Evolutionary conservation across 2,113 vertebrate genomes (phyloP), one percentile per base, ranked within the genome.

Genomic region (Melanostigma gelatinosum): DNA sequence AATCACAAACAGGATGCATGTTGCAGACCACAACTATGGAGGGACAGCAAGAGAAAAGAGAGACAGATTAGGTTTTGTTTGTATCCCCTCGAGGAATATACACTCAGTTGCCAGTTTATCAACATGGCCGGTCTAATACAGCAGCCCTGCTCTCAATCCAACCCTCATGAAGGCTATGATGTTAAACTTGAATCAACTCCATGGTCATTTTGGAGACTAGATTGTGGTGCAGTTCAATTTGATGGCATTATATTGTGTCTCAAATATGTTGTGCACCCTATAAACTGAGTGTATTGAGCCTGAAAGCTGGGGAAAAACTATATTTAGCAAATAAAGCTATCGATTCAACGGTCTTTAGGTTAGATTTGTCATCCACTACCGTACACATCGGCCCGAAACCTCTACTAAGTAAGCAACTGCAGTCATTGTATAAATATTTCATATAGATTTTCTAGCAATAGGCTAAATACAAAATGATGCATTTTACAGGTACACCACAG

Each of bases 391-490:
- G 10, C 32, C 10, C 11, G 9, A 66, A 67, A 50, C 22, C 2
- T 29, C 24, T 8, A 38, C 58, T 60, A 27, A 44, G 72, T 16
- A 54, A 46, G 36, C 1, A 22, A 24, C 32, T 50, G 27, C 48
- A 82, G 40, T n/a, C 11, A 22, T 42, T 48, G 55, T 32, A 10
- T 68, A 74, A 52, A 78, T 78, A 64, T 55, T 44, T 60, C 4
- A 34, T 20, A 54, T 7, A 29, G 52, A 61, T 60, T n/a, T 32
- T 63, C 40, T 16, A 46, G 13, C 58, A 54, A 16, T 6, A 29
- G 0, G 54, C 2, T n/a, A 10, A 16, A 10, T 44, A 7, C 44
- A 40, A 40, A 68, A 4, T 15, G 27, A 15, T 36, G 27, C 20
- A 42, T 6, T 69, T 7, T 13, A 46, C 20, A 65, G 22, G 6